Evolutionary conservation across 2,888 invertebrate genomes (phyloP), one percentile per base, ranked within the genome.

Genomic region (Dendrolimus houi): DNA sequence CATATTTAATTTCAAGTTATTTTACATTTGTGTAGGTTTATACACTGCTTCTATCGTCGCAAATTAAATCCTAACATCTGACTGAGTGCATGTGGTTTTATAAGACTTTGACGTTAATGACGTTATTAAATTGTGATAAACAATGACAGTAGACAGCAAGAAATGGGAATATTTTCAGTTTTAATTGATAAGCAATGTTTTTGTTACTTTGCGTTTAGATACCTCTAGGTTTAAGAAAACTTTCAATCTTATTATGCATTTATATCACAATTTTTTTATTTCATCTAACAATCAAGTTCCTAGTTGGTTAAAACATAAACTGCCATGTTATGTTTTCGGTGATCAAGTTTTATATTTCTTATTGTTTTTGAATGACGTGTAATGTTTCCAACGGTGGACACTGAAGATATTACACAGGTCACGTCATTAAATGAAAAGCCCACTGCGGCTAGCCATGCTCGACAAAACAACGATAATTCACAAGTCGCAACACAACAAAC

Each of bases 361-460:
- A 68, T 78, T 83, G 77, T 84, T 86, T 81, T 78, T 83, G 83
- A 82, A 86, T 90, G 90, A 90, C 90, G 90, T 90, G 90, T 90
- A 89, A 90, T 90, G 90, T 87, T 90, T 87, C 81, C 85, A 85
- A 85, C 87, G 85, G 87, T 75, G 83, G 84, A 83, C 77, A 68
- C 83, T 75, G 86, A 86, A 76, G 85, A 87, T 79, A 87, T 79
- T 75, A 75, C 81, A 69, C 85, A 82, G 83, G 83, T 81, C 83
- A 87, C 89, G 87, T 84, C 85, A 85, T 71, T 80, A 71, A 77
- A 75, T 69, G 75, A 70, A 69, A 77, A 79, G 67, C 72, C 75
- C 57, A 74, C 72, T 77, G 64, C 74, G 71, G 61, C 78, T 78
- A 88, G 89, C 84, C 75, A 89, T 89, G 90, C 76, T 68, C 81